These are phyloP conservation scores for Pachyuromys duprasi DNA, from an alignment of 2,797 vertebrate genomes.

Conservation along the genomic window DNA sequence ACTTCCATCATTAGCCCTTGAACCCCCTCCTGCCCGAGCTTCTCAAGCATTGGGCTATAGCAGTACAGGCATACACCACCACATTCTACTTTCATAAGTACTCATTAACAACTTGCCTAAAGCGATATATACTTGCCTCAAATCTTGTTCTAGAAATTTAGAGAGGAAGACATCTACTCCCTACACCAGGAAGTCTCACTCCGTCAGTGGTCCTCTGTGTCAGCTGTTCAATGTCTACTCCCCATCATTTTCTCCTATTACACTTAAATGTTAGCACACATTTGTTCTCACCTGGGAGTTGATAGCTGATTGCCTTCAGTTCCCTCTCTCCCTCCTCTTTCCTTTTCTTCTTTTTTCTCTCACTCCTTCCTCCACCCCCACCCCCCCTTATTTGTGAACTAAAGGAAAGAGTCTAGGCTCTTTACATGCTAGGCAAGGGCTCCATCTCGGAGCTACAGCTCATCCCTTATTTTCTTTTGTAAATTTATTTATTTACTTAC, in stretches of 20 bases:
- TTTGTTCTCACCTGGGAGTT: not conserved
- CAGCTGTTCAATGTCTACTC: not conserved
- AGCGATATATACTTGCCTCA: not conserved
- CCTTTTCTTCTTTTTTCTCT: not conserved
- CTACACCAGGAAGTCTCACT: not conserved
- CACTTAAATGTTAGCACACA: not conserved
- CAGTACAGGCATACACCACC: not conserved
- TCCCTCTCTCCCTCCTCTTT: not conserved
- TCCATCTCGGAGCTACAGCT: not conserved
- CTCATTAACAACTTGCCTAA: not conserved
- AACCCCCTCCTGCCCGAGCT: not conserved
- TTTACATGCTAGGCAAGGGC: not conserved
- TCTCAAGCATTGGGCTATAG: not conserved
- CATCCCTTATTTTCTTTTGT: not conserved
- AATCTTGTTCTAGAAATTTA: not conserved
- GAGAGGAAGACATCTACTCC: not conserved
- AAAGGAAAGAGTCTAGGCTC: not conserved
- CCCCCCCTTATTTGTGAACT: not conserved
- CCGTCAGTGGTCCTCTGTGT: not conserved
- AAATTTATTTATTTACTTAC: not conserved
- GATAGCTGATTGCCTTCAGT: not conserved
- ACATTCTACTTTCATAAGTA: not conserved
- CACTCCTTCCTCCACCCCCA: no score
- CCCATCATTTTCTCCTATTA: slow-evolving; percentile 12
- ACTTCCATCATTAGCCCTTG: not conserved